Evolutionary conservation across 2,797 vertebrate species (phyloP).

Genomic region (Neostethus bicornis): DNA sequence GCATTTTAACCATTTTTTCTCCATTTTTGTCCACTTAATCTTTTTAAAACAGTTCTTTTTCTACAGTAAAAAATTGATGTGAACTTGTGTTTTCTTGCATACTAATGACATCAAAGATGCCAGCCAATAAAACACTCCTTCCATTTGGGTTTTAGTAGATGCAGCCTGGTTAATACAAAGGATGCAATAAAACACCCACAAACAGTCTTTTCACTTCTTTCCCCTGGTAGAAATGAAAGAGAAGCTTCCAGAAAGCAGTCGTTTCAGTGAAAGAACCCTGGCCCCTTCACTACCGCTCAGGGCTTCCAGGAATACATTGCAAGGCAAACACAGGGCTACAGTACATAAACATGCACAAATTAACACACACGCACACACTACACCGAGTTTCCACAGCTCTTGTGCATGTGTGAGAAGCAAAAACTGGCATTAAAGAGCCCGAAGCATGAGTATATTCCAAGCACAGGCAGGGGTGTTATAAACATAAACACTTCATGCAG

Average conservation of each 20-base stretch:
- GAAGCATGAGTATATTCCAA: constrained; percentile 31
- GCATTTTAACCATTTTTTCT: constrained; percentile 18
- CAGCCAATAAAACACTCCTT: too few species aligned
- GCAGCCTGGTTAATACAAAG: neutral
- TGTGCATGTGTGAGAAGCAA: constrained; percentile 37
- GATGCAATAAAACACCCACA: constrained; percentile 3
- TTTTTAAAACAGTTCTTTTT: constrained; percentile 20
- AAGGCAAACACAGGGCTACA: constrained; percentile 40
- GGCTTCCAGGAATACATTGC: constrained; percentile 72
- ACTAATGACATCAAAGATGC: constrained; percentile 22
- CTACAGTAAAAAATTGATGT: constrained; percentile 33
- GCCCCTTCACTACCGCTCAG: constrained; percentile 39
- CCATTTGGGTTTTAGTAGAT: neutral
- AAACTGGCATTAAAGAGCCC: constrained; percentile 35
- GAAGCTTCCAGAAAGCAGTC: constrained; percentile 47
- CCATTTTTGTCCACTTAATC: neutral
- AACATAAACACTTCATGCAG: constrained; percentile 2
- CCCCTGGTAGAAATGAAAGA: constrained; percentile 12
- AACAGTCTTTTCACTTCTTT: constrained; percentile 5
- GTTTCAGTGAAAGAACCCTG: constrained; percentile 26
- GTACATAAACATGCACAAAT: constrained; percentile 27
- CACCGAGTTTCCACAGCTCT: constrained; percentile 23
- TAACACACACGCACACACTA: constrained; percentile 23
- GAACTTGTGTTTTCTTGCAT: constrained; percentile 35
- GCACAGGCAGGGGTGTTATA: constrained; percentile 45